A percentile compares a stretch with the other conserved stretches of the same genome.
Conservation (phyloP, 2,888 invertebrate species). For the Cotesia congregata region DNA sequence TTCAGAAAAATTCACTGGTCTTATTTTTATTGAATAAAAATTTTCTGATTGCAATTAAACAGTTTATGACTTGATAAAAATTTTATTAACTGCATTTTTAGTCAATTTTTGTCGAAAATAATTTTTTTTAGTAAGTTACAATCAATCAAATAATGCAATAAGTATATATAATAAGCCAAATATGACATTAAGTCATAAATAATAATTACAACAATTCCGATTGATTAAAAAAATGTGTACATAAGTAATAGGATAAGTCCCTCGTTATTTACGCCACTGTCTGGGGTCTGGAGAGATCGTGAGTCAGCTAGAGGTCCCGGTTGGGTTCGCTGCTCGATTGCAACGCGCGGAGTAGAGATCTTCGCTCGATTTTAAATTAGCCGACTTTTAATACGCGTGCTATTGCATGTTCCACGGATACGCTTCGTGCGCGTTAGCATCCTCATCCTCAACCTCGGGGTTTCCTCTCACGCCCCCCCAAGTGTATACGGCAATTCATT, state of each 20-base stretch:
- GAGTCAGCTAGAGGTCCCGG: conserved; percentile 58
- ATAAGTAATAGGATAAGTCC: conserved; percentile 47
- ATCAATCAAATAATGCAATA: neutral
- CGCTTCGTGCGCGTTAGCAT: conserved; percentile 57
- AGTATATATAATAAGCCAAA: neutral
- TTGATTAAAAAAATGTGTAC: neutral
- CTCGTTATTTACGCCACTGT: conserved; percentile 54
- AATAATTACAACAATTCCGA: neutral
- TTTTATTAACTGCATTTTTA: too few species aligned
- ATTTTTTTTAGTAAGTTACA: too few species aligned
- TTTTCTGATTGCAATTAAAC: neutral
- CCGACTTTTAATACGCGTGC: conserved; percentile 62
- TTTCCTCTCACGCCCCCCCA: conserved; percentile 36
- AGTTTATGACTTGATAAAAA: too few species aligned
- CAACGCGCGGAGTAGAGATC: conserved; percentile 49
- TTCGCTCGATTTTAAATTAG: conserved; percentile 64
- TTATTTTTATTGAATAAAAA: neutral
- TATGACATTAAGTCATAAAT: neutral
- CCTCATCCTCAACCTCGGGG: conserved; percentile 28
- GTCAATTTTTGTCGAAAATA: too few species aligned
- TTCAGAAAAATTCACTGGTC: neutral
- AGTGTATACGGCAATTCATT: conserved; percentile 54
- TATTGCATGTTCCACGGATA: conserved; percentile 60
- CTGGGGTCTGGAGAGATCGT: conserved; percentile 51
- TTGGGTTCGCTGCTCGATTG: conserved; percentile 44